Evolutionary conservation across 1,140 invertebrate species (phyloP).

Genomic region (Ceratoteleas bidentatus): DNA sequence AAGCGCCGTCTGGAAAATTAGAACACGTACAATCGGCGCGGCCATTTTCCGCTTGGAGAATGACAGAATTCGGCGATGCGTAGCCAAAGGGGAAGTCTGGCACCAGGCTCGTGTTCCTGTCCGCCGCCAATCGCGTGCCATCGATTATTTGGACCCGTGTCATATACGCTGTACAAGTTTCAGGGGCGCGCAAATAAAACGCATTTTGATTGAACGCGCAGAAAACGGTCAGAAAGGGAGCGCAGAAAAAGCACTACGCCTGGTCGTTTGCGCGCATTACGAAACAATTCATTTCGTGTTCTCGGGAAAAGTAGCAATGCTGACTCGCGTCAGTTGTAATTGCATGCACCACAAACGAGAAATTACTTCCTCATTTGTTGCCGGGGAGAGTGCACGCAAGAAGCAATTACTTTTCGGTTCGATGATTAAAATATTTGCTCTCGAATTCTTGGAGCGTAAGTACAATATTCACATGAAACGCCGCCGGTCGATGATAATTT

Average conservation of each 20-base stretch:
- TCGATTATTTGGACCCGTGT: conserved; percentile 50
- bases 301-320: conserved; percentile 26
- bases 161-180: conserved; percentile 30
- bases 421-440: too few relatives aligned
- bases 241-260: neutral
- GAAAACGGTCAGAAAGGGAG: neutral
- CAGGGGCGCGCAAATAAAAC: neutral
- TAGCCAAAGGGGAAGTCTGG: conserved; percentile 56
- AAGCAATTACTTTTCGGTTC: too few relatives aligned
- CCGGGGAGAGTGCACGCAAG: too few relatives aligned
- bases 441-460: too few relatives aligned
- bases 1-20: conserved; percentile 60
- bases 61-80: conserved; percentile 61
- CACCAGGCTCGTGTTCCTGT: conserved; percentile 39
- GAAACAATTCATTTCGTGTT: conserved; percentile 35
- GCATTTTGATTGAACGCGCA: neutral
- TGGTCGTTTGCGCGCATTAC: conserved; percentile 11
- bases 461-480: too few relatives aligned
- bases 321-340: too few relatives aligned
- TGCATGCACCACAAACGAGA: too few relatives aligned
- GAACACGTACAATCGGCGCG: conserved; percentile 62
- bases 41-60: conserved; percentile 62
- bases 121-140: conserved; percentile 44
- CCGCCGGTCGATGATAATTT: too few relatives aligned
- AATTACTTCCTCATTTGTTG: too few relatives aligned